Base-by-base conservation (phyloP, 2,113 vertebrate genomes). In the Lamprotornis superbus region DNA sequence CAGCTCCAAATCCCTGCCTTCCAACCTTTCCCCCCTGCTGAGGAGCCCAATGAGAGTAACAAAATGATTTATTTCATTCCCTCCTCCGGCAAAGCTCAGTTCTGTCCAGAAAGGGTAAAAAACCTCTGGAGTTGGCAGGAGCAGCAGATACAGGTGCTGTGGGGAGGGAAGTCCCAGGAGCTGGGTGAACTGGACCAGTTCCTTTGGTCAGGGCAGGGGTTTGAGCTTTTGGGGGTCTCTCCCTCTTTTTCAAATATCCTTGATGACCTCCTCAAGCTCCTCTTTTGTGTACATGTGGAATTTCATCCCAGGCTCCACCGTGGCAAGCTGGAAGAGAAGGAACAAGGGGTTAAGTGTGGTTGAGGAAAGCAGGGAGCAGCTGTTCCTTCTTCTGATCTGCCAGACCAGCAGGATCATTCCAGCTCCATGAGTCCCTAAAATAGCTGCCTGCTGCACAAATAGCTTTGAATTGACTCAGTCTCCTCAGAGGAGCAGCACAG, bases 271-370 rank as follows among this genome's bases (percentile, higher is more conserved):
- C 92, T 99, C 99, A 31, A 99, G 98, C 96, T 99, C 99, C 95
- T 99, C 99, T 98, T 99, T 99, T 44, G 99, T 98, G 98, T 98
- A 99, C 99, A 99, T 99, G 97, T 99, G 99, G 98, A 99, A 99
- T 90, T 99, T 99, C 98, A 99, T 98, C 30, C 99, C 99, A 3
- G 99, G 99, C 95, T 99, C 99, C 96, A 99, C 97, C 2, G 99
- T 99, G 81, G 99, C 99, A 57, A 99, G 98, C 99, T 99, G 92
- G 8, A 92, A 97, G 82, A 42, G 97, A 84, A 96, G 82, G 85
- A 95, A 57, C 65, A 24, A 94, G 83, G 81, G 91, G 94, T 97
- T 97, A 95, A 93, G 3, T 0, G 50, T 7, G 85, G 28, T 7
- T 19, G 63, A 52, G 83, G 55, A 35, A 46, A 89, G 79, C 68